These are phyloP conservation scores for Lophochroa leadbeateri DNA, from an alignment of 2,113 vertebrate species.

Conservation along the genomic window DNA sequence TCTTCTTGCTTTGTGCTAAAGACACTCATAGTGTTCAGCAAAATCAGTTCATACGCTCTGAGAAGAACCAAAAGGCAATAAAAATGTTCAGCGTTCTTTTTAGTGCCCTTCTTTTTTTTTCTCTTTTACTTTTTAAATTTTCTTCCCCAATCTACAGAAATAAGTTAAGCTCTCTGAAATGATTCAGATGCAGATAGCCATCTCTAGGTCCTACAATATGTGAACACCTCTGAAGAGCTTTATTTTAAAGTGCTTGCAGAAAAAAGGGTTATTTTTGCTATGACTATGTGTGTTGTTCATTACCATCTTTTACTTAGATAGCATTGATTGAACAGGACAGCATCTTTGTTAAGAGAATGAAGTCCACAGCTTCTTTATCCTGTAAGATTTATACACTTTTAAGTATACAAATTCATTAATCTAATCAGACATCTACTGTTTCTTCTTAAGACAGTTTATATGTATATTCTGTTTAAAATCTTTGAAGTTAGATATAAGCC, in stretches of 20 bases:
- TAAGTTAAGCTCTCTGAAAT: conserved; percentile 10
- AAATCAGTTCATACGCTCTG: neutral
- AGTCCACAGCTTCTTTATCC: neutral
- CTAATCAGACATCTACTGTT: neutral
- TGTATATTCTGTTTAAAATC: conserved; percentile 1
- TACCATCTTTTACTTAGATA: neutral
- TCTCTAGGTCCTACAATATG: neutral
- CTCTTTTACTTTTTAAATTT: neutral
- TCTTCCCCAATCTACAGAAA: neutral
- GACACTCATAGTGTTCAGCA: neutral
- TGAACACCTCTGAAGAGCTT: neutral
- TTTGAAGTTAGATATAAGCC: neutral
- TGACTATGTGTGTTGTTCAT: neutral
- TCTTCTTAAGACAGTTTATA: neutral
- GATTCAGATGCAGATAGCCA: neutral
- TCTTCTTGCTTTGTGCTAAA: neutral
- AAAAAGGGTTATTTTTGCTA: neutral
- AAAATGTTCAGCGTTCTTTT: neutral
- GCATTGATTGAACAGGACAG: neutral
- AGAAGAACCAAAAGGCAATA: neutral
- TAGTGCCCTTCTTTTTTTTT: neutral
- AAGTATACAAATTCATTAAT: neutral
- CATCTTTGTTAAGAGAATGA: neutral
- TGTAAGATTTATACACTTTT: neutral
- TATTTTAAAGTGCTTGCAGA: neutral